Evolutionary conservation across 1,140 invertebrate genomes (phyloP), one percentile per base, ranked within the genome.

Genomic region (Tetranychus urticae): DNA sequence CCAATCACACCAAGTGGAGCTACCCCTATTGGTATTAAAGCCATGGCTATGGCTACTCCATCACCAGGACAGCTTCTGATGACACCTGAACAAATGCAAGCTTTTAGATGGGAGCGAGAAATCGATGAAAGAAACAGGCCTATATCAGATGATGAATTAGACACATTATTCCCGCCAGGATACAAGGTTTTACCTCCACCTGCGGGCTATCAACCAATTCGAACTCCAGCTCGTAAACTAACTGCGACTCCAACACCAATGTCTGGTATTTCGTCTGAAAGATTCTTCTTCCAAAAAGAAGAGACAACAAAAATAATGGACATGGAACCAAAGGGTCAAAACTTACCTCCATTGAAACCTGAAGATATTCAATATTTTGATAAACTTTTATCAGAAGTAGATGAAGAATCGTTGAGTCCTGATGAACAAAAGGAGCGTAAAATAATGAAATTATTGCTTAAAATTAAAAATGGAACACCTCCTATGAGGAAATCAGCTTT

Each of bases 321-420:
- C 56, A 89, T 91, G 70, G 94, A 99, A 72, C 94, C 94, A 0
- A 94, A 96, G 73, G 80, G 79, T 55, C 81, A 80, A 45, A 96
- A 98, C 76, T 76, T 99, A 59, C 94, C 96, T 23, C 92, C 97
- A 70, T 85, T 99, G 80, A 99, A 99, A 72, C 94, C 94, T 0
- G 96, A 99, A 75, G 96, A 99, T 77, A 90, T 96, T 35, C 96
- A 99, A 73, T 98, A 99, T 76, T 99, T 99, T 74, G 94, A 99
- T 72, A 98, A 98, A 76, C 75, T 99, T 37, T 74, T 99, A 54
- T 81, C 94, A 45, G 94, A 99, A 71, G 92, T 99, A 8, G 94
- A 99, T 73, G 94, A 99, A 75, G 91, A 97, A 68, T 77, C 82
- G 0, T 76, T 98, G 14, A 87, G 84, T 61, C 90, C 92, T 1